These are phyloP conservation scores for Fukomys damarensis DNA, from an alignment of 2,113 vertebrate species.

Conservation along the genomic window DNA sequence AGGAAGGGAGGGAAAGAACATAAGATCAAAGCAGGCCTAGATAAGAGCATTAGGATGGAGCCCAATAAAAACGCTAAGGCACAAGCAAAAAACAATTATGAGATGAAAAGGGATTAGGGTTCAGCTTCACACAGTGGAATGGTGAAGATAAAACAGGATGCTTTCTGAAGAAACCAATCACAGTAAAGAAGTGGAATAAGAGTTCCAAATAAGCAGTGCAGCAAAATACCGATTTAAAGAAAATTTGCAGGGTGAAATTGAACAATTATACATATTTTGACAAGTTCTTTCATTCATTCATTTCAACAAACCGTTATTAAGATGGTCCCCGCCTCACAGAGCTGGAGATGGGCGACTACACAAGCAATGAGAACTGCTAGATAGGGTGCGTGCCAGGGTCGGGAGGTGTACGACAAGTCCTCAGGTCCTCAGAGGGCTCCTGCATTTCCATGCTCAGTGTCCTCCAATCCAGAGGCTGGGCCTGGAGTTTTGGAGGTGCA, in stretches of 20 bases:
- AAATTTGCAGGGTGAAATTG: not conserved
- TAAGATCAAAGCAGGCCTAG: not conserved
- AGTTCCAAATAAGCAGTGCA: not conserved
- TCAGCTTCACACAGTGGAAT: not conserved
- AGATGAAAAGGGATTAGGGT: not conserved
- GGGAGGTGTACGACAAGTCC: too few species aligned
- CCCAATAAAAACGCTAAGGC: constrained; percentile 15
- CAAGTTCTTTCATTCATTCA: constrained; percentile 6
- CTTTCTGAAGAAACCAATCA: not conserved
- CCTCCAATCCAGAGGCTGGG: not conserved
- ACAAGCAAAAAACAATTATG: not conserved
- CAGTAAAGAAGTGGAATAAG: not conserved
- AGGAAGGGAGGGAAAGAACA: not conserved
- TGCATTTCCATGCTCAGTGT: not conserved
- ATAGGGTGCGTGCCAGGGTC: too few species aligned
- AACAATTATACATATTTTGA: not conserved
- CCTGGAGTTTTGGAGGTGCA: not conserved
- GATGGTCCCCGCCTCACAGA: not conserved
- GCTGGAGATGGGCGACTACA: not conserved
- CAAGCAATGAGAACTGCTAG: not conserved
- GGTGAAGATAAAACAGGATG: not conserved
- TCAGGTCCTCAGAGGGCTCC: not conserved
- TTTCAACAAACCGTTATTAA: not conserved
- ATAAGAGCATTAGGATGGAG: not conserved
- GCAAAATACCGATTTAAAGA: not conserved